Conservation (phyloP, 1,140 invertebrate genomes). For the Platorchestia sp. region DNA sequence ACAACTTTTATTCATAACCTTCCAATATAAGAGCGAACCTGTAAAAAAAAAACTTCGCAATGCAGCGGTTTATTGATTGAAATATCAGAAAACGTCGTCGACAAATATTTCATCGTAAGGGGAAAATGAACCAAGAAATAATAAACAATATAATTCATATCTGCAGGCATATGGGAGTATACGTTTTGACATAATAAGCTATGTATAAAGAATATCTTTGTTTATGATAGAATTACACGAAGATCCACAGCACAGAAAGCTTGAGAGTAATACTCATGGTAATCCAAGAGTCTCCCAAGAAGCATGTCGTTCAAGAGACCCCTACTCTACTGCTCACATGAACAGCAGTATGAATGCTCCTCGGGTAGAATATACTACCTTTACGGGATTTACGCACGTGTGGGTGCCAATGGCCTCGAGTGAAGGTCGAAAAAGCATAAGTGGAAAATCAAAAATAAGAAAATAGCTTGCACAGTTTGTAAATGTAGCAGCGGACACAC, state of each 20-base stretch:
- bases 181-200: conserved; percentile 9
- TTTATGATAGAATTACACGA: conserved; percentile 54
- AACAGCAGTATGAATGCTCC: not conserved
- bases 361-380: not conserved
- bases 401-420: not conserved
- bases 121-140: not conserved
- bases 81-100: not conserved
- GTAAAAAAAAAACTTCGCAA: not conserved
- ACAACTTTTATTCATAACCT: not conserved
- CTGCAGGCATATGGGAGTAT: conserved; percentile 51
- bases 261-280: conserved; percentile 42
- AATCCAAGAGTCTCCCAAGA: not conserved
- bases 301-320: not conserved
- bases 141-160: conserved; percentile 52
- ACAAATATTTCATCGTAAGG: not conserved
- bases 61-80: not conserved
- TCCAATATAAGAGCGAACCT: not conserved
- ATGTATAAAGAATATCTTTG: conserved; percentile 55
- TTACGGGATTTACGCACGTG: not conserved
- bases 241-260: conserved; percentile 44
- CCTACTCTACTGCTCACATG: not conserved
- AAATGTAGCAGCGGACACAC: not conserved
- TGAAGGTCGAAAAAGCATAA: not conserved
- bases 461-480: not conserved
- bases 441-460: not conserved